These are phyloP conservation scores for Felis chaus DNA, from an alignment of 2,113 vertebrate species.

Conservation along the genomic window DNA sequence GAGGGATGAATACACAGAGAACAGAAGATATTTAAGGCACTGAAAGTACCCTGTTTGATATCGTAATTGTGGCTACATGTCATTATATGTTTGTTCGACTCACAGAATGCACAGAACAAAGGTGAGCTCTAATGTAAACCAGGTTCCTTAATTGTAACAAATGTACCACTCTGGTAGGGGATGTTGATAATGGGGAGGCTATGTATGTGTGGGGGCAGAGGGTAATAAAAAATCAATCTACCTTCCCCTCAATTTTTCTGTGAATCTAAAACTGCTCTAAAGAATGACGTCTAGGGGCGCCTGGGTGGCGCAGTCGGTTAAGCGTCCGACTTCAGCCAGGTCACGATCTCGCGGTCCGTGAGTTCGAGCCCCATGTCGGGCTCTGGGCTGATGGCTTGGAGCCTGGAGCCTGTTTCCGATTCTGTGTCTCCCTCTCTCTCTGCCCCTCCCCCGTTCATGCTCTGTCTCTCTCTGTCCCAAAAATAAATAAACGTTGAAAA, in stretches of 20 bases:
- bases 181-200: neutral
- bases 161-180: neutral
- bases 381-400: too few relatives aligned
- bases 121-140: neutral
- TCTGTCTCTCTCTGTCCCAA: too few relatives aligned
- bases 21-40: neutral
- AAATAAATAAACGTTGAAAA: neutral
- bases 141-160: neutral
- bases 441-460: too few relatives aligned
- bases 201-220: accelerated
- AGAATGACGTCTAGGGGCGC: too few relatives aligned
- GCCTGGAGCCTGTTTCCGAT: too few relatives aligned
- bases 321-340: too few relatives aligned
- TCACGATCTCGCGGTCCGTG: too few relatives aligned
- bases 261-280: neutral
- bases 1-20: neutral
- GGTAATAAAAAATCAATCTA: neutral
- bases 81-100: neutral
- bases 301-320: too few relatives aligned
- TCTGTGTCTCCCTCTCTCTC: too few relatives aligned
- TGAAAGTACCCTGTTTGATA: neutral
- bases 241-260: neutral
- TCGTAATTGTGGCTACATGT: neutral
- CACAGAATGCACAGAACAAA: neutral
- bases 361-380: too few relatives aligned